phyloP scores from a whole-genome alignment of 1,140 invertebrate genomes.

The Nephila pilipes region DNA sequence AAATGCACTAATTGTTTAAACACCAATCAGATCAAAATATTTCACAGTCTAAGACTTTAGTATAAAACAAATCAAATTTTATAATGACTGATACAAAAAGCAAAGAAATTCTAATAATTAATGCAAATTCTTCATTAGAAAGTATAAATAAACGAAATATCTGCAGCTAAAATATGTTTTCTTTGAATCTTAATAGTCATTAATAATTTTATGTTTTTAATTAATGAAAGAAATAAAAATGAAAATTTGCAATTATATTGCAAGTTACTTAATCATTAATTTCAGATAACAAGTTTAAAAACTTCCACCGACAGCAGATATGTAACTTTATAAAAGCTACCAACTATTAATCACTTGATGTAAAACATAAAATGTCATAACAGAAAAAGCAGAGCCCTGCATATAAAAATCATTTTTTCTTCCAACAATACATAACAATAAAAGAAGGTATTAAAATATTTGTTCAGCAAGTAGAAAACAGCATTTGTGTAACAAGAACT shows the following conservation, averaged over 20 bases:
- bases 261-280: neutral
- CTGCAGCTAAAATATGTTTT: too few species aligned
- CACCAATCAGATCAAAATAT: too few species aligned
- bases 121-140: too few species aligned
- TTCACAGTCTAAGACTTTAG: too few species aligned
- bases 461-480: conserved; percentile 57
- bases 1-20: too few species aligned
- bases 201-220: neutral
- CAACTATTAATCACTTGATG: conserved; percentile 9
- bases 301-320: neutral
- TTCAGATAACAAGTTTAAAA: neutral
- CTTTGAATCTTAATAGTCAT: too few species aligned
- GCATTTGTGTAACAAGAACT: conserved; percentile 15
- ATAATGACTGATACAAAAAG: too few species aligned
- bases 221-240: neutral
- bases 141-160: too few species aligned
- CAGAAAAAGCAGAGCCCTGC: neutral
- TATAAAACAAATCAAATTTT: too few species aligned
- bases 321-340: conserved; percentile 33
- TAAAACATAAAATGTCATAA: conserved; percentile 6
- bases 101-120: too few species aligned
- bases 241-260: neutral
- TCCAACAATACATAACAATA: conserved; percentile 7
- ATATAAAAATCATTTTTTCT: neutral
- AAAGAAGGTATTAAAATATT: conserved; percentile 64